A percentile compares a stretch with the other conserved stretches of the same genome.
Conservation (phyloP, 2,113 vertebrate species). For the Prinia subflava region DNA sequence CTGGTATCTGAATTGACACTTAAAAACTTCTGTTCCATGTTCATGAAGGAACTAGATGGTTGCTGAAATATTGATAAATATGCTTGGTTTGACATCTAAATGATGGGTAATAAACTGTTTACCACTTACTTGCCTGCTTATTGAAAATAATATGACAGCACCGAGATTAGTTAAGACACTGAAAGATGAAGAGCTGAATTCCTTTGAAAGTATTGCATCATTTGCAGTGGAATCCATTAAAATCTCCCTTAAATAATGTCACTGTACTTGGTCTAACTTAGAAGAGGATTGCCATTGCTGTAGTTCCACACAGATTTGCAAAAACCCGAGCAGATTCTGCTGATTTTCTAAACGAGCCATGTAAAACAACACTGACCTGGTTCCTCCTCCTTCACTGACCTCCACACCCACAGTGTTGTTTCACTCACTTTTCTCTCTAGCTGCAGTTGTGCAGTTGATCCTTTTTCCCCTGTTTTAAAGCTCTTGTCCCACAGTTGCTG, state of each 20-base stretch:
- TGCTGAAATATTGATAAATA: background rate
- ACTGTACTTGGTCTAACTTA: background rate
- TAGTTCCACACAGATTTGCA: background rate
- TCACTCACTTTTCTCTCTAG: background rate
- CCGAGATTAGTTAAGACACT: background rate
- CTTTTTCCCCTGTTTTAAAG: fast-evolving
- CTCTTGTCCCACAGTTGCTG: background rate
- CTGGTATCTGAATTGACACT: background rate
- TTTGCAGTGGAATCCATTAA: background rate
- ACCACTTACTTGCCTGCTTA: background rate
- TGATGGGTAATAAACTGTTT: background rate
- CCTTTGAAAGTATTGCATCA: background rate
- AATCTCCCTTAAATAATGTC: background rate
- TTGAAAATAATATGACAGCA: background rate
- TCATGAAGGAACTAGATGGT: background rate
- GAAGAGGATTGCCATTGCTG: background rate
- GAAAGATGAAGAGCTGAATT: background rate
- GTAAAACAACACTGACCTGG: background rate
- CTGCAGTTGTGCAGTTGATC: background rate
- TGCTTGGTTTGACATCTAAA: background rate
- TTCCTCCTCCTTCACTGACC: background rate
- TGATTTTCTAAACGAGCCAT: background rate
- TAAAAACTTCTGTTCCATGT: background rate
- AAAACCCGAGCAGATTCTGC: background rate
- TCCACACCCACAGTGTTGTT: fast-evolving